phyloP scores from a whole-genome alignment of 2,113 vertebrate species.

The Casuarius casuarius region DNA sequence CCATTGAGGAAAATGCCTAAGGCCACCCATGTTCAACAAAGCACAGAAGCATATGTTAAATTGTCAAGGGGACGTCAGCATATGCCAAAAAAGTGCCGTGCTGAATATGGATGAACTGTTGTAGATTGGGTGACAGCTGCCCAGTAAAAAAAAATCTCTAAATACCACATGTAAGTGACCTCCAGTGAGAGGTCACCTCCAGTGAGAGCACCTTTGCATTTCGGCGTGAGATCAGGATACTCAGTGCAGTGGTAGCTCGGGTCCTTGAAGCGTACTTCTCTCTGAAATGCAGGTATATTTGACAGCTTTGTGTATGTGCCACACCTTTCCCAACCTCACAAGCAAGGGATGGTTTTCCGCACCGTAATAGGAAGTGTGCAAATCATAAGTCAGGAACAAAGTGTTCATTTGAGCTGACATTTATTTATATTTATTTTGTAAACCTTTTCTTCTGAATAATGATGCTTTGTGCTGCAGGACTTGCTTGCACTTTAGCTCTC shows the following conservation, averaged over 20 bases:
- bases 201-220: not conserved
- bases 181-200: not conserved
- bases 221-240: not conserved
- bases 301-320: not conserved
- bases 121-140: not conserved
- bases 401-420: not conserved
- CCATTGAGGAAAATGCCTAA: not conserved
- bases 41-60: conserved; percentile 4
- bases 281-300: not conserved
- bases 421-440: not conserved
- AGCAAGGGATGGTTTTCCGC: not conserved
- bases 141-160: not conserved
- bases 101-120: not conserved
- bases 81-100: not conserved
- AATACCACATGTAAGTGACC: not conserved
- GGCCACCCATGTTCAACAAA: not conserved
- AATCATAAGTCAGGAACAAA: not conserved
- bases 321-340: not conserved
- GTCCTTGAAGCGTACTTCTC: not conserved
- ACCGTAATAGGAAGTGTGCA: not conserved
- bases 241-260: not conserved
- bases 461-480: not conserved
- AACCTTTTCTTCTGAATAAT: not conserved
- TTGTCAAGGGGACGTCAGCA: not conserved
- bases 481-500: not conserved